These are phyloP conservation scores for Drosophila koepferae DNA, from an alignment of 2,888 invertebrate genomes.

Conservation along the genomic window DNA sequence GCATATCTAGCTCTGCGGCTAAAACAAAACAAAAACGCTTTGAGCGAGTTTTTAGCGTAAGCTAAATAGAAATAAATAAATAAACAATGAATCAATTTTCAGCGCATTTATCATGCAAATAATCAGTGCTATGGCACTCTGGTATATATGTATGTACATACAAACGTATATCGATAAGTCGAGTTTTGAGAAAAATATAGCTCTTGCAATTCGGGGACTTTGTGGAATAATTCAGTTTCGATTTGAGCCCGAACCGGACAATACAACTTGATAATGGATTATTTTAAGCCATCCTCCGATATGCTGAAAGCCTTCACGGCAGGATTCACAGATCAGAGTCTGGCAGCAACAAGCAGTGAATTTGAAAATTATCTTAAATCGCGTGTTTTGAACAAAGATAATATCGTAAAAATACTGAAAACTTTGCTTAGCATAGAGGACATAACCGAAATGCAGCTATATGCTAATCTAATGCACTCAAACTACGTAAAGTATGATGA, in stretches of 20 bases:
- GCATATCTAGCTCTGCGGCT: neutral
- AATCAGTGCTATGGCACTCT: neutral
- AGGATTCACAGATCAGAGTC: neutral
- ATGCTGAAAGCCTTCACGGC: neutral
- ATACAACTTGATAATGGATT: neutral
- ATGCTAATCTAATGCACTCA: neutral
- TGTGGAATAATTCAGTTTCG: neutral
- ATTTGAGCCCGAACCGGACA: neutral
- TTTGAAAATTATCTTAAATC: conserved; percentile 5
- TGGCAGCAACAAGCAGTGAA: neutral
- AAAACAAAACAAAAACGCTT: neutral
- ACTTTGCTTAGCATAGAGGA: conserved; percentile 15
- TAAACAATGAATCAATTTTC: neutral
- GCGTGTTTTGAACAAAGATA: neutral
- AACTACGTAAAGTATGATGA: neutral
- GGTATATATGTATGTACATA: too few relatives aligned
- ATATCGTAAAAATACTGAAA: neutral
- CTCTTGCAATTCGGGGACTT: neutral
- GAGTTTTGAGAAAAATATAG: neutral
- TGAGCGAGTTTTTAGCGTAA: neutral
- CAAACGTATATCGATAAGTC: neutral
- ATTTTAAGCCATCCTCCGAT: neutral
- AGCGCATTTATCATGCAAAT: neutral
- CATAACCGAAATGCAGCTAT: neutral
- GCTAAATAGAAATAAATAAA: neutral